Evolutionary conservation across 2,113 vertebrate species (phyloP), one percentile per base, ranked within the genome.

Genomic region (Leucopsar rothschildi): DNA sequence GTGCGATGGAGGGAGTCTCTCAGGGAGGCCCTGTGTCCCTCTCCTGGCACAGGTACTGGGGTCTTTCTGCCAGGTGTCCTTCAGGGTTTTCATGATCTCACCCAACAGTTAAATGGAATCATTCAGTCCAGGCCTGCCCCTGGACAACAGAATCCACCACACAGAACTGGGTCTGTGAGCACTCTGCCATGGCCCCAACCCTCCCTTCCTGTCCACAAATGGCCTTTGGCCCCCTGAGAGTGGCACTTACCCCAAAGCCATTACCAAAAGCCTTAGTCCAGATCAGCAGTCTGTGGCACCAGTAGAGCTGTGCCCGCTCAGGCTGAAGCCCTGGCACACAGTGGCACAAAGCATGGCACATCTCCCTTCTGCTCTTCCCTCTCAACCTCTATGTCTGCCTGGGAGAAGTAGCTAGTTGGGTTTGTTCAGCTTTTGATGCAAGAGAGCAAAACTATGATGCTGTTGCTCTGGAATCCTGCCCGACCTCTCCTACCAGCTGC

Each of bases 281-380:
- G 18, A 24, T 39, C 21, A 47, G 56, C 40, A 29, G 33, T 4
- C 5, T 50, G 24, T 28, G 70, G 28, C 16, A 42, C 7, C 0
- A 0, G 39, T 16, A 44, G 25, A 29, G 15, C 64, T 0, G 0
- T 40, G 49, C 35, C 47, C 0, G 0, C 63, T 52, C 0, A 0
- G 63, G 53, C 49, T 13, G 13, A 45, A 25, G 37, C 12, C 31
- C 39, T 39, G 28, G 50, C 57, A 33, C 57, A 33, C 6, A 23
- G 29, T 17, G 29, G 23, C 56, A 42, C 49, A 40, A n/a, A 45
- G 66, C 2, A 1, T 29, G 42, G 79, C 42, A 15, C 50, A 4
- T 50, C 25, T 91, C 20, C 14, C 3, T 29, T 69, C 55, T 24
- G 63, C 68, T 37, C 3, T 31, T 57, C 9, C 55, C 42, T 55